Base-by-base conservation (phyloP, 2,113 vertebrate genomes). In the Sylvilagus bachmani region DNA sequence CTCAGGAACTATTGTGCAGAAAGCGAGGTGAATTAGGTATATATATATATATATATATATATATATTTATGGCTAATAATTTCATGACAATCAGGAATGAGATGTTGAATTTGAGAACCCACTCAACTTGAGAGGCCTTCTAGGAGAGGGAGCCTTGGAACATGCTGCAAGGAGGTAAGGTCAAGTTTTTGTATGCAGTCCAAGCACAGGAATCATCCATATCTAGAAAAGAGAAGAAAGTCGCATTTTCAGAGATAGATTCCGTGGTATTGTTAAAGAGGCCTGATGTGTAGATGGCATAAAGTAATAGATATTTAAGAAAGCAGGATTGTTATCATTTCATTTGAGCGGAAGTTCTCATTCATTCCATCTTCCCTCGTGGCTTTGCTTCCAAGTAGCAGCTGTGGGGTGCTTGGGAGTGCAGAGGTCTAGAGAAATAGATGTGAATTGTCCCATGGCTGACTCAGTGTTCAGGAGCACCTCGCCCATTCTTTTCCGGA, bases 401-500 rank as follows among this genome's bases (percentile, higher is more conserved):
- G 75, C 86, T 86, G 58, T 22, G 66, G 80, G 0, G 51, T 49
- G 19, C 44, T 82, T 51, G 95, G 91, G n/a, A 69, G 71, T 27
- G 24, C 85, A 89, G 64, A 62, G 81, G 29, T 87, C 12, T 83
- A 95, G 73, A 71, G 73, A 49, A 85, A 91, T 31, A 96, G 93
- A 74, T 93, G 70, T 69, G 86, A 67, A 44, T 92, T 83, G 64
- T 62, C 67, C 38, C 12, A 0, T 94, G 71, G 62, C 94, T 53
- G 81, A 69, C 77, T 93, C 17, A 31, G 61, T 71, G 77, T 73
- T 66, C 80, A 53, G 29, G 86, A 74, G 64, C 74, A 55, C n/a
- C 75, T 96, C 53, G 29, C 51, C 51, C 38, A 55, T 85, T 86
- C 74, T 86, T 82, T 94, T 67, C 93, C 91, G 96, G 97, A 95